Evolutionary conservation across 2,113 vertebrate species (phyloP), one percentile per base, ranked within the genome.

Genomic region (Phyllostomus hastatus): DNA sequence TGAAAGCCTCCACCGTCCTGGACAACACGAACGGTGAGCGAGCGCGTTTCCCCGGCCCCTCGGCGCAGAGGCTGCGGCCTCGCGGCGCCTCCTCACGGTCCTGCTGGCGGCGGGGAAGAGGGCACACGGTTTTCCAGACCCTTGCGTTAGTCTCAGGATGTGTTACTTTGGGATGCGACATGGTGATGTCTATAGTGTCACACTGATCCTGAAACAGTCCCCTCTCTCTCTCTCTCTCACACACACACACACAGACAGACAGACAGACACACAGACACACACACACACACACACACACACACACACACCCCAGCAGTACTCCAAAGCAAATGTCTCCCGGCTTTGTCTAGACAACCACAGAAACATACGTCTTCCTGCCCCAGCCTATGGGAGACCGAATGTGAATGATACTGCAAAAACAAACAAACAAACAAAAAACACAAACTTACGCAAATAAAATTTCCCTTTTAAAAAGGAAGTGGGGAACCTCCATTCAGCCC

Each of bases 11-110:
- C 59, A 99, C 93, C 0, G 98, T 99, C 17, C 4, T 78, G 17
- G 99, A 99, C 86, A 99, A 99, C 96, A 99, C 97, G 0, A 43
- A 98, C 0, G 99, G 99, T 99, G 98, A 0, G 98, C 95, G 41
- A 8, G 38, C 35, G 0, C 3, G 0, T 41, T 33, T 38, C 5
- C 24, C 20, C 35, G n/a, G 31, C 46, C 54, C 41, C 70, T 38
- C 48, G 16, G 16, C 35, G 61, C 20, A 35, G 70, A 66, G 12
- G 66, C 35, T 57, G 19, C 10, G 15, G n/a, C 31, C 2, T 28
- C 31, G 6, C 1, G 14, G 10, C 3, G 2, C 1, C 7, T 46
- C 46, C 28, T 33, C 4, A 38, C 3, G 0, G 66, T 57, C 26
- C 43, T 11, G 20, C 46, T n/a, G 52, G 75, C 38, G 33, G 4